Conservation (phyloP, 2,888 invertebrate species). For the Andricus curvator region DNA sequence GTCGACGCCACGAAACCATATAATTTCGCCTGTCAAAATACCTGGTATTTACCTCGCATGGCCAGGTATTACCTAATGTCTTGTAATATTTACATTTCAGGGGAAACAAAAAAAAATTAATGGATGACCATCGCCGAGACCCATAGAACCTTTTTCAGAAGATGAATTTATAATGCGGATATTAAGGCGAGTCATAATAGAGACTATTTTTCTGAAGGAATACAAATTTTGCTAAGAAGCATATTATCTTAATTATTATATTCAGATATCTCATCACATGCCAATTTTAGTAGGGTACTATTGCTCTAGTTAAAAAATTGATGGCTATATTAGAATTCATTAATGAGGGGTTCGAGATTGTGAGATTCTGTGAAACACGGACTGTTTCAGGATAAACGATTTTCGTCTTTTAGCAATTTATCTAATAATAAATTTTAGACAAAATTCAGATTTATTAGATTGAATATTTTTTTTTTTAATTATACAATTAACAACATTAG, state of each 20-base stretch:
- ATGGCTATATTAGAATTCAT: neutral
- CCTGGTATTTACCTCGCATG: constrained; percentile 49
- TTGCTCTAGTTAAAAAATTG: neutral
- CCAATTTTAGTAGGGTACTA: neutral
- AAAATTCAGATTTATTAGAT: too few species aligned
- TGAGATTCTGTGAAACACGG: neutral
- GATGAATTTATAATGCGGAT: constrained; percentile 2
- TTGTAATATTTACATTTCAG: constrained; percentile 44
- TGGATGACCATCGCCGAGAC: neutral
- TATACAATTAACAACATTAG: too few species aligned
- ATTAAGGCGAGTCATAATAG: neutral
- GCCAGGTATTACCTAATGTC: constrained; percentile 47
- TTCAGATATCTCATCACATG: neutral
- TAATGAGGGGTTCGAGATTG: neutral
- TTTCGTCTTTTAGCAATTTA: too few species aligned
- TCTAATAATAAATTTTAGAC: too few species aligned
- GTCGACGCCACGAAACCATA: constrained; percentile 53
- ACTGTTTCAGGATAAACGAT: too few species aligned
- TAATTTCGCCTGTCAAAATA: constrained; percentile 70
- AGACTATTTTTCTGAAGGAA: neutral
- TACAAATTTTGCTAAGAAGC: neutral
- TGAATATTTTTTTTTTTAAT: too few species aligned
- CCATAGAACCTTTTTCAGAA: neutral
- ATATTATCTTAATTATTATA: neutral
- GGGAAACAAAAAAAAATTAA: neutral